These are phyloP conservation scores for human (Homo sapiens) DNA, from an alignment of 2,113 vertebrate species.

Conservation along the genomic window DNA sequence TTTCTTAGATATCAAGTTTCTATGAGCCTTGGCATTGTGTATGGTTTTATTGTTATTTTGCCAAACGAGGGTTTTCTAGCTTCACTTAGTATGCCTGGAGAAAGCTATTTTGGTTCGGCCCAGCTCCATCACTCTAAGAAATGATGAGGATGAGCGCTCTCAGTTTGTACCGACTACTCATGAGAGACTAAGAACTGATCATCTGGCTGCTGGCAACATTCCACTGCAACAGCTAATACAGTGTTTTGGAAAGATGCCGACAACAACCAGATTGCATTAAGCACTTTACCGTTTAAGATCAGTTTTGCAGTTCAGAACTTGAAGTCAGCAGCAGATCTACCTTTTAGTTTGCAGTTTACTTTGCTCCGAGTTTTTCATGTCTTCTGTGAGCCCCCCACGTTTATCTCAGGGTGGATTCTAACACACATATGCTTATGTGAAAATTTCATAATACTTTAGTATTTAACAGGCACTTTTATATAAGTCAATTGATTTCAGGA, in stretches of 20 bases:
- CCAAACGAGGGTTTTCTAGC: background rate
- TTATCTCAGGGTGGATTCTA: background rate
- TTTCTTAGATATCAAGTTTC: background rate
- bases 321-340: background rate
- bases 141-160: background rate
- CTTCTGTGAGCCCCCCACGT: slow-evolving; percentile 35
- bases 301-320: slow-evolving; percentile 43
- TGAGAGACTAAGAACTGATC: slow-evolving; percentile 54
- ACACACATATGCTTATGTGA: background rate
- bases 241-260: slow-evolving; percentile 38
- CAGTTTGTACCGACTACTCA: background rate
- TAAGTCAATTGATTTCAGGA: background rate
- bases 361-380: background rate
- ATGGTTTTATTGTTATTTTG: background rate
- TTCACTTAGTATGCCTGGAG: background rate
- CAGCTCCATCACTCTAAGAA: background rate
- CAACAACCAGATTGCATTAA: slow-evolving; percentile 59
- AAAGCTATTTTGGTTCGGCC: background rate
- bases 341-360: slow-evolving; percentile 24
- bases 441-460: background rate
- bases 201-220: slow-evolving; percentile 72
- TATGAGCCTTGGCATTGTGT: background rate
- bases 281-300: slow-evolving; percentile 58
- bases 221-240: slow-evolving; percentile 64
- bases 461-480: background rate